Conservation (phyloP, 2,113 vertebrate genomes). For the Lepisosteus oculatus region DNA sequence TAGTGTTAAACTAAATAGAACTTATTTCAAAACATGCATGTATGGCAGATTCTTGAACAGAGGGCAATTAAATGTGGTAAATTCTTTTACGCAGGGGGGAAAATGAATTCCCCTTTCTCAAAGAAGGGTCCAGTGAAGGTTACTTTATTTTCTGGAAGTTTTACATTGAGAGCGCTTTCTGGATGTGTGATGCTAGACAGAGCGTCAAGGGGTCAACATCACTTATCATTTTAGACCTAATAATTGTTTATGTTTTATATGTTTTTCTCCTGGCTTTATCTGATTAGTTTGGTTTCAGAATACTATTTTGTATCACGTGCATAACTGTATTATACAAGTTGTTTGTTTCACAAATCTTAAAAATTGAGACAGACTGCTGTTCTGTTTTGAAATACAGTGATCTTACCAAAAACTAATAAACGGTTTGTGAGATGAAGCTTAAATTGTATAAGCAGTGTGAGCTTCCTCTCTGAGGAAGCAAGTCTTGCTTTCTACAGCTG, state of each 20-base stretch:
- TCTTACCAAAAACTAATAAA: too few relatives aligned
- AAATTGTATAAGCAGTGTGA: too few relatives aligned
- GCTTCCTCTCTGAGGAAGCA: too few relatives aligned
- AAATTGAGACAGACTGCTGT: background rate
- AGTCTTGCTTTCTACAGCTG: too few relatives aligned
- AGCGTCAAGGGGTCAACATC: slow-evolving; percentile 23
- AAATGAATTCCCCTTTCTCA: background rate
- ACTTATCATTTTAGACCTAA: slow-evolving; percentile 14
- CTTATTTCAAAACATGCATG: background rate
- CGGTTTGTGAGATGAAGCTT: too few relatives aligned
- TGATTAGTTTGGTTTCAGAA: slow-evolving; percentile 33
- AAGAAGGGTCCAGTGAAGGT: background rate
- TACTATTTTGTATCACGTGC: slow-evolving; percentile 23
- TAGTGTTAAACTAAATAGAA: background rate
- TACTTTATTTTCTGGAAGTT: background rate
- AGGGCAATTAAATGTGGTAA: background rate
- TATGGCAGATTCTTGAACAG: background rate
- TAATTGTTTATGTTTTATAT: slow-evolving; percentile 31
- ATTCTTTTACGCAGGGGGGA: background rate
- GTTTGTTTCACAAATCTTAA: background rate
- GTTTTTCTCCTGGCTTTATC: slow-evolving; percentile 45
- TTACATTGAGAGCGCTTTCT: slow-evolving; percentile 8
- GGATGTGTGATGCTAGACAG: slow-evolving; percentile 17
- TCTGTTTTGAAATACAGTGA: too few relatives aligned
- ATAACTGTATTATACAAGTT: background rate